Evolutionary conservation across 2,888 invertebrate species (phyloP), one percentile per base, ranked within the genome.

Genomic region (Cosmia trapezina): DNA sequence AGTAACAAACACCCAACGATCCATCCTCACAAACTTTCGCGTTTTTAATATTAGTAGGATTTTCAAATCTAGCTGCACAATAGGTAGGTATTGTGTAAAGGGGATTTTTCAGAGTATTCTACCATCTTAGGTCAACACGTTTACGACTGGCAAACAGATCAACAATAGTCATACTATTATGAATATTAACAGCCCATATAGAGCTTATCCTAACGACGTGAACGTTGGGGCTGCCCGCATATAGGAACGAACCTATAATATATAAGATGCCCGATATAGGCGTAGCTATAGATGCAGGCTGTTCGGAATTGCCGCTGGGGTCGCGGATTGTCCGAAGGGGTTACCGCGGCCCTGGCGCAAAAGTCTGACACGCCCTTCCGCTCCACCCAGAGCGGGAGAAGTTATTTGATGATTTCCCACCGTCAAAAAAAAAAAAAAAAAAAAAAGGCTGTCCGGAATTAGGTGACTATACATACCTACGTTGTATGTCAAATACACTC

Each of bases 121-220:
- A 6, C 22, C 14, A 41, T 14, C 28, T 43, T 17, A 51, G 11
- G n/a, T 33, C 28, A 54, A 19, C 22, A 41, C 7, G 11, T 51
- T 37, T 41, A 11, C n/a, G 4, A 53, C 33, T n/a, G 3, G 17
- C 53, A 54, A 53, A 22, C 19, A 5, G 37, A 41, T 19, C 8
- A 41, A 37, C 47, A 37, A 19, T n/a, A 56, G 11, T 41, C 41
- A 4, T n/a, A 19, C 28, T 71, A 43, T 71, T 72, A 45, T 41
- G 45, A 37, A 61, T 73, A 73, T 61, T 33, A 47, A 74, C 54
- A 6, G 47, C 12, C 22, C 43, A 74, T 56, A 47, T 41, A 17
- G 53, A 47, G 72, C 47, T 60, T 54, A 73, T 72, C 60, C 41
- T 74, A 73, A 61, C 41, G 74, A 17, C n/a, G 11, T 33, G 33